A percentile compares a stretch with the other conserved stretches of the same genome.
Evolutionary conservation across 2,888 invertebrate species (phyloP).

Genomic region (Amblyjoppa proteus): DNA sequence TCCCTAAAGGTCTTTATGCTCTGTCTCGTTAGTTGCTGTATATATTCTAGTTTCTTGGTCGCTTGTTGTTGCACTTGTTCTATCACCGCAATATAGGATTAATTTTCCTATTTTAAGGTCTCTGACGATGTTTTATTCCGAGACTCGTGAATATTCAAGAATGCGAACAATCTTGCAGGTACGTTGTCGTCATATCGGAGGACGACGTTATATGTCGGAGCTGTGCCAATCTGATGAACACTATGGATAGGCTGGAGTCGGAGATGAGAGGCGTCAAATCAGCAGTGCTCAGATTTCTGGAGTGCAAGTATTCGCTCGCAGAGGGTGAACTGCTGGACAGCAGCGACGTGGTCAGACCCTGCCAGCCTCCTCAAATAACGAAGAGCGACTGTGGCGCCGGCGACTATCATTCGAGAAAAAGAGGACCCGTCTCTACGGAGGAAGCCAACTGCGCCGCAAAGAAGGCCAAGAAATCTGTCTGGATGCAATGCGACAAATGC

Average conservation of each 20-base stretch:
- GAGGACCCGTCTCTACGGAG: slow-evolving; percentile 65
- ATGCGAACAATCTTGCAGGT: slow-evolving; percentile 72
- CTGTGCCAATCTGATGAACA: slow-evolving; percentile 83
- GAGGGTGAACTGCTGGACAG: slow-evolving; percentile 81
- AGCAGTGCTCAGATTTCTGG: slow-evolving; percentile 80
- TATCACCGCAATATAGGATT: too few species aligned
- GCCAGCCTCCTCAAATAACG: slow-evolving; percentile 79
- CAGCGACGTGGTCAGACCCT: slow-evolving; percentile 72
- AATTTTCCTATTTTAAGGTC: too few species aligned
- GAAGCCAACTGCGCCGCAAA: slow-evolving; percentile 47
- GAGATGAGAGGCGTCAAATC: slow-evolving; percentile 80
- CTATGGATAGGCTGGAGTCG: slow-evolving; percentile 81
- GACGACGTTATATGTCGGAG: slow-evolving; percentile 84
- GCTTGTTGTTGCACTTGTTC: too few species aligned
- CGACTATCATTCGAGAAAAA: slow-evolving; percentile 69
- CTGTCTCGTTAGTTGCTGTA: too few species aligned
- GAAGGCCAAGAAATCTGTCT: slow-evolving; percentile 73
- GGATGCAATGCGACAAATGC: slow-evolving; percentile 83
- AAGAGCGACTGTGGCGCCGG: slow-evolving; percentile 60
- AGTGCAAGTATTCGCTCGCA: slow-evolving; percentile 82
- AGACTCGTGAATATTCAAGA: neutral
- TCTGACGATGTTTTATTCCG: neutral
- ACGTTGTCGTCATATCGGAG: slow-evolving; percentile 83
- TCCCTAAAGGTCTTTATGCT: too few species aligned
- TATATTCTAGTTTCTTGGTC: too few species aligned